Percentiles rank a stretch among this genome's conserved stretches.
These are phyloP conservation scores for Meteorus sp. DNA, from an alignment of 1,140 invertebrate species.

Conservation along the genomic window DNA sequence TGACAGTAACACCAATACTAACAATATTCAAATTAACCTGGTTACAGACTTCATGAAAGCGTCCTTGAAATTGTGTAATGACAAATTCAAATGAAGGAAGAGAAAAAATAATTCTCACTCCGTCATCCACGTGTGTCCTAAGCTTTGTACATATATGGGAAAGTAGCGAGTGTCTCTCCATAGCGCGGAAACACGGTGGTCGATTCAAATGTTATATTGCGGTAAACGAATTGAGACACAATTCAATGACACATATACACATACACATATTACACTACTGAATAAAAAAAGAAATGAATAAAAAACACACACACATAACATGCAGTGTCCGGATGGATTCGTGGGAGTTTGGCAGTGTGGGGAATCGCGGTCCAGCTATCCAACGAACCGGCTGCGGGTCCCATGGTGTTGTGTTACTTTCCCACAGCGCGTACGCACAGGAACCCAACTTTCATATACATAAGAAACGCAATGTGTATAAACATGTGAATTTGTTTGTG, in stretches of 20 bases:
- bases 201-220: background rate
- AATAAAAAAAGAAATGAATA: no score
- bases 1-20: no score
- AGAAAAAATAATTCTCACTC: no score
- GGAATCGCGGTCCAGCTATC: slow-evolving; percentile 46
- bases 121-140: no score
- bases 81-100: no score
- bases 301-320: background rate
- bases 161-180: no score
- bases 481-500: background rate
- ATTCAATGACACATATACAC: slow-evolving; percentile 6
- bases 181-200: background rate
- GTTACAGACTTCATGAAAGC: no score
- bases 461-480: background rate
- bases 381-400: slow-evolving; percentile 35
- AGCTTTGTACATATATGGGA: no score
- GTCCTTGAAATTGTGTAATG: no score
- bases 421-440: slow-evolving; percentile 41
- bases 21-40: no score
- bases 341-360: slow-evolving; percentile 43
- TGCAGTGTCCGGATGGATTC: slow-evolving; percentile 10
- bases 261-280: background rate
- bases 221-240: slow-evolving; percentile 16
- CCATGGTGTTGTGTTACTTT: slow-evolving; percentile 57
- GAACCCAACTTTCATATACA: slow-evolving; percentile 15